Base-by-base conservation (phyloP, 1,140 invertebrate genomes). In the Papilio helenus region DNA sequence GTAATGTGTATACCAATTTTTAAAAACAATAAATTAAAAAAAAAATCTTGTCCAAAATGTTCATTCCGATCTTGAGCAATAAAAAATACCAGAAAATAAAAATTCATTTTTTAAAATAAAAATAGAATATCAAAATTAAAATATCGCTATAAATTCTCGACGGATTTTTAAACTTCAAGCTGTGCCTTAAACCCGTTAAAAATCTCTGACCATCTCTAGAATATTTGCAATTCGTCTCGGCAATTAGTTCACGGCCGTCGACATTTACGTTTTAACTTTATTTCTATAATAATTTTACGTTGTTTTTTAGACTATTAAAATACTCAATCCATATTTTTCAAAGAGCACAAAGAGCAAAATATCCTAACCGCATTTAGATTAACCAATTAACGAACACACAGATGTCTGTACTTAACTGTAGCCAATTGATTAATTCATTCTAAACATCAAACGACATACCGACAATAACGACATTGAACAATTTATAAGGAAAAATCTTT, bases 171-270 rank as follows among this genome's bases (percentile, higher is more conserved):
- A 44, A n/a, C n/a, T 14, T 44, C n/a, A 20, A 73, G 42, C 44
- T 74, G 72, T 14, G 72, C 72, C 72, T 74, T 74, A 74, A n/a
- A 74, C 8, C 72, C 72, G 42, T 74, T 44, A 74, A 74, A 74
- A 74, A 74, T 74, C 72, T 49, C 39, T 74, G 44, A 74, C 72
- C 72, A 74, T 74, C 72, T 74, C 42, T 74, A 51, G 72, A 51
- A 74, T 74, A 51, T 74, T 46, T 49, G 20, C 42, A 74, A 74
- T 74, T 74, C 20, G 72, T 44, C 20, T 46, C 72, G 72, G 72
- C 72, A 74, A 74, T 74, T 74, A 74, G 72, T 73, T 16, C 72
- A 73, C 44, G 44, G 18, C 72, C 20, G 72, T 9, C 44, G 72
- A 51, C 72, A 49, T 44, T 74, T 74, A 51, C 1, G 44, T 23